Evolutionary conservation across 2,113 vertebrate species (phyloP), one percentile per base, ranked within the genome.

Genomic region (Pelvicachromis taeniatus): DNA sequence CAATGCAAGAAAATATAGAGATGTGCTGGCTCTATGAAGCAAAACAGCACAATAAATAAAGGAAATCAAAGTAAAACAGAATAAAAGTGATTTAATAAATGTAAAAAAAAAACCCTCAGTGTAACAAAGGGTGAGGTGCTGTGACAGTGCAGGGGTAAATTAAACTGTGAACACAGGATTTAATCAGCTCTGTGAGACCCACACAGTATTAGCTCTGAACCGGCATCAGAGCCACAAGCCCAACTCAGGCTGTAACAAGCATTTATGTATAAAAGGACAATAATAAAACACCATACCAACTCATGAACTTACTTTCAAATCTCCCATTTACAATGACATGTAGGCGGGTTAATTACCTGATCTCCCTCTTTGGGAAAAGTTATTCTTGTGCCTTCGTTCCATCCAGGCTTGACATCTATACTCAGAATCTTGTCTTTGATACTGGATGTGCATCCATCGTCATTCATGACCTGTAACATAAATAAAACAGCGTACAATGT

Each of bases 361-460:
- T 99, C 98, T 2, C 98, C 98, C 65, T 99, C 98, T 91, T 96
- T 97, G 82, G 97, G 91, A 1, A 99, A 99, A 61, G 95, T 97
- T 40, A 99, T 94, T 33, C 88, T 96, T 21, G 97, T 99, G 61
- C 98, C 98, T 26, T 97, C 95, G 19, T 93, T 97, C 98, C 98
- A 99, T 0, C 99, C 99, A 0, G 97, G 96, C 83, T 94, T 96
- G 8, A 99, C 97, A 0, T 96, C 94, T 0, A 99, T 96, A 0
- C 96, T 97, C 13, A 99, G 93, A 87, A 99, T 98, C 89, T 99
- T 99, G n/a, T 99, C 98, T 84, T 94, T 97, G 82, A 99, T 97
- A 77, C 96, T 96, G 52, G 97, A 98, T 0, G 97, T 98, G 56
- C 94, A 96, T 7, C 96, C 96, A 0, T 99, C 97, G 3, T 98